phyloP scores from a whole-genome alignment of 1,140 invertebrate species.

The Trichonephila clavipes region DNA sequence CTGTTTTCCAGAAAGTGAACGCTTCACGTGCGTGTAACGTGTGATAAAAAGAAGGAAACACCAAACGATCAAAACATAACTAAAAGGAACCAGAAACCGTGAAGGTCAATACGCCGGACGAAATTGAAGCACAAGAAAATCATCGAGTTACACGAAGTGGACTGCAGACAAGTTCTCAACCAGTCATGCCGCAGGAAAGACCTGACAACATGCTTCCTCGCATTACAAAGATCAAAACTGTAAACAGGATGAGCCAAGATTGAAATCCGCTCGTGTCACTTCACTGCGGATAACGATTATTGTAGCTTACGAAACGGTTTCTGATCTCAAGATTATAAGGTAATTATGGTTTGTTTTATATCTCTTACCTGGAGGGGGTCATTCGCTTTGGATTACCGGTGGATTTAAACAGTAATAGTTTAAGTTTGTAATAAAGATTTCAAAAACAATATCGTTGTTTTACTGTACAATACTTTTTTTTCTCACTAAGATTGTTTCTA shows the following conservation, averaged over 20 bases:
- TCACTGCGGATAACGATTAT: not conserved
- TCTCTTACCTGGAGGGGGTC: too few relatives aligned
- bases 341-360: not conserved
- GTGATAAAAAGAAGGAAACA: not conserved
- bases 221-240: not conserved
- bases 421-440: too few relatives aligned
- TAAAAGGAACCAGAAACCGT: slow-evolving; percentile 15
- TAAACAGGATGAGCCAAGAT: not conserved
- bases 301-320: not conserved
- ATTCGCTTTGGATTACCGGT: too few relatives aligned
- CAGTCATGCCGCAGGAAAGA: not conserved
- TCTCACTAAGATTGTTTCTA: too few relatives aligned
- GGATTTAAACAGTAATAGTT: too few relatives aligned
- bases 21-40: not conserved
- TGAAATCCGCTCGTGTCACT: not conserved
- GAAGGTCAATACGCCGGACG: not conserved
- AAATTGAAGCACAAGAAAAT: not conserved
- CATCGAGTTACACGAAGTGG: not conserved
- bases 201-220: not conserved
- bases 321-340: not conserved
- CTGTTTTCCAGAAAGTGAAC: not conserved
- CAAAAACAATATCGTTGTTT: too few relatives aligned
- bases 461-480: too few relatives aligned
- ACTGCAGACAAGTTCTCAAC: not conserved
- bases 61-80: not conserved